Evolutionary conservation across 2,113 vertebrate species (phyloP).

Genomic region (Xenopus laevis): DNA sequence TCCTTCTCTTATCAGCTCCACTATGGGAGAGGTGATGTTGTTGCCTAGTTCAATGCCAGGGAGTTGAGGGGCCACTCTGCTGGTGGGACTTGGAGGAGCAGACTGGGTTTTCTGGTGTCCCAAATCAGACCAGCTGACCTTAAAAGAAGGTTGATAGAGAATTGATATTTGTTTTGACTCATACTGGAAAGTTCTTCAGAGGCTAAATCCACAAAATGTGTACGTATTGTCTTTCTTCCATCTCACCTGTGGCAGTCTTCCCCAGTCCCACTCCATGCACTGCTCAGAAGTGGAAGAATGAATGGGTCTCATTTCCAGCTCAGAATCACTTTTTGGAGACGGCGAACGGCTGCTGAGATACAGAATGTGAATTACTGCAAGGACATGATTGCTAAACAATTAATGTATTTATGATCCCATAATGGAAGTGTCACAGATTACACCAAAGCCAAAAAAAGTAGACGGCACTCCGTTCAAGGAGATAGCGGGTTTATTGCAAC

Average conservation of each 20-base stretch:
- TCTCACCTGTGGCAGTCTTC: slow-evolving; percentile 79
- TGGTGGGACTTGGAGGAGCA: slow-evolving; percentile 24
- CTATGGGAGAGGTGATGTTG: neutral
- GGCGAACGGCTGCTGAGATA: slow-evolving; percentile 51
- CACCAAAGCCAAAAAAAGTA: too few species aligned
- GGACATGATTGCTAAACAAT: too few species aligned
- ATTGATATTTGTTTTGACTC: too few species aligned
- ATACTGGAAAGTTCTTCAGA: too few species aligned
- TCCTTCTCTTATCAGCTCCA: neutral
- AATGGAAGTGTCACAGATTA: too few species aligned
- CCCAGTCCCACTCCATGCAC: slow-evolving; percentile 88
- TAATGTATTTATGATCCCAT: too few species aligned
- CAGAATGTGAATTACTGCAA: neutral
- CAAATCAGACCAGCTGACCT: slow-evolving; percentile 53
- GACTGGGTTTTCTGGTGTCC: slow-evolving; percentile 16
- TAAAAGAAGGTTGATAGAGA: neutral
- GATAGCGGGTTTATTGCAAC: too few species aligned
- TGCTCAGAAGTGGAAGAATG: slow-evolving; percentile 64
- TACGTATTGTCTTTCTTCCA: too few species aligned
- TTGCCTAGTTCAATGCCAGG: neutral
- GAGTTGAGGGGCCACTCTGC: slow-evolving; percentile 1
- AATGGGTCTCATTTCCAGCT: slow-evolving; percentile 70
- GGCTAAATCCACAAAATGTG: too few species aligned
- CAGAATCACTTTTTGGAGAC: slow-evolving; percentile 88
- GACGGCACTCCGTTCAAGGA: too few species aligned